Evolutionary conservation across 2,113 vertebrate genomes (phyloP), one percentile per base, ranked within the genome.

Genomic region (Dendrocopos noguchii): DNA sequence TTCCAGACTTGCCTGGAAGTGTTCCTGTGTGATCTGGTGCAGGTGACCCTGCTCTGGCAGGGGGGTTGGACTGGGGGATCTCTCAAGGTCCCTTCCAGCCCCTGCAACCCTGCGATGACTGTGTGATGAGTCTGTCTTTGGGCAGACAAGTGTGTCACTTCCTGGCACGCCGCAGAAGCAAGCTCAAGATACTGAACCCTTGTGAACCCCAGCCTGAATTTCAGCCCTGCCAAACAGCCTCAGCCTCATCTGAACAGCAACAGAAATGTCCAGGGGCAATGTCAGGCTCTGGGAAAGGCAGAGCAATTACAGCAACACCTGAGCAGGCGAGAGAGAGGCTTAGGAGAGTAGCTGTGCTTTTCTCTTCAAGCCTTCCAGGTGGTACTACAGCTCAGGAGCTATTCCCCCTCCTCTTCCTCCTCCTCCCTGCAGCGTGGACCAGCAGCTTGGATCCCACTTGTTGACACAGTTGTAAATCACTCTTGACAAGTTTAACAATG

Each of bases 361-460:
- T 60, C 78, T 73, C 63, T 68, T 59, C 29, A 20, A 80, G 56
- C 21, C 34, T 83, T 52, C 21, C 36, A 21, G 36, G 31, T 33
- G 0, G 0, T 24, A 7, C 6, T 0, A 0, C 1, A 0, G 47
- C 59, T 66, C 17, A 18, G 57, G 80, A 80, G 5, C 15, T n/a
- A 9, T 47, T 93, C 73, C 57, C 39, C 39, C 39, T 39, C 39
- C 39, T 39, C 39, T 39, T 90, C 57, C 70, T 63, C 59, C 50
- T 63, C 77, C 53, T 92, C 59, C 71, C 47, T 0, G 2, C 1
- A 0, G 47, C 15, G 28, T 16, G 31, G 31, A 39, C 39, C 6
- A 8, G 91, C 60, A 87, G 63, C 31, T 67, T 34, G 77, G 47
- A 55, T 56, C 84, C 57, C 74, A 72, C 87, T 87, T 80, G 70